Conservation (phyloP, 2,113 vertebrate species). For the Eulemur macaco region DNA sequence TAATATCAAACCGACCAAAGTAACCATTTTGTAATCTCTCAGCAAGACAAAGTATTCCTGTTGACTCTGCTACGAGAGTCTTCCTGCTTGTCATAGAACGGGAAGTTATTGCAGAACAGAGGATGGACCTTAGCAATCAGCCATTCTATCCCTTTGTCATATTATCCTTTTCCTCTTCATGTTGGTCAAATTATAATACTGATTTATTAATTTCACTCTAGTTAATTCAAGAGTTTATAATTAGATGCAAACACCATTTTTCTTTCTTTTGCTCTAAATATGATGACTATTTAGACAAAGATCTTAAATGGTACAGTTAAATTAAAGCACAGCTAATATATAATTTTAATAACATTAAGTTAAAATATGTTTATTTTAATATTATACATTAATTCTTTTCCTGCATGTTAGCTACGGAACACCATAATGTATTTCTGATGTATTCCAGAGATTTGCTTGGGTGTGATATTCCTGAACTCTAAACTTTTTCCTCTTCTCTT, state of each 20-base stretch:
- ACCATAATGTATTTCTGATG: background rate
- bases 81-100: background rate
- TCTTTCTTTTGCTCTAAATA: background rate
- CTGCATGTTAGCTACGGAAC: background rate
- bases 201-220: background rate
- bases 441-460: background rate
- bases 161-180: background rate
- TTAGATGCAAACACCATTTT: background rate
- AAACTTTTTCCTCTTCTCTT: background rate
- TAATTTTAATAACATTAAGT: background rate
- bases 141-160: background rate
- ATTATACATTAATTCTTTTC: background rate
- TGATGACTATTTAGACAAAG: background rate
- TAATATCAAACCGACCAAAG: background rate
- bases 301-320: background rate
- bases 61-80: background rate
- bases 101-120: background rate
- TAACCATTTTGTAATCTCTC: conserved; percentile 19
- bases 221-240: background rate
- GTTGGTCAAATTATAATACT: background rate
- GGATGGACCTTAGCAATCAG: background rate
- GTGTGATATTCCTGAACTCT: background rate
- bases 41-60: background rate
- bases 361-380: background rate
- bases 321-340: background rate